Conservation (phyloP, 2,888 invertebrate genomes). For the Luperina testacea region DNA sequence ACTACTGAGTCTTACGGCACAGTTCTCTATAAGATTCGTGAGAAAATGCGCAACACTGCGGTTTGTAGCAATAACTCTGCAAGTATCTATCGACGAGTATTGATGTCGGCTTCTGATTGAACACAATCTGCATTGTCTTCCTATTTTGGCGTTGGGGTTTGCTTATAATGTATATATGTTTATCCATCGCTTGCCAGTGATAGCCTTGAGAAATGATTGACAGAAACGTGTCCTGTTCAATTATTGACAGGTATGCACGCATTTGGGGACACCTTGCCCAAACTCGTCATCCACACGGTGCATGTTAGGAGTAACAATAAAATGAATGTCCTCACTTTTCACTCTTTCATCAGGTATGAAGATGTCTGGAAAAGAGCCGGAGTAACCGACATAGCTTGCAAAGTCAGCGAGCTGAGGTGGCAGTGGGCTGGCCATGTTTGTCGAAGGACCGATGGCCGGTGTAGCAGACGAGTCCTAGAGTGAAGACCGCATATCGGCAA, state of each 20-base stretch:
- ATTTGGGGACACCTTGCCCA: neutral
- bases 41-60: constrained; percentile 67
- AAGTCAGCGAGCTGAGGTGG: too few relatives aligned
- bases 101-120: constrained; percentile 49
- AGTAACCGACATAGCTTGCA: too few relatives aligned
- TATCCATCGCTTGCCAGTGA: constrained; percentile 14
- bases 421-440: too few relatives aligned
- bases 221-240: constrained; percentile 11
- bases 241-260: constrained; percentile 5
- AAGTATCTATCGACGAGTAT: constrained; percentile 35
- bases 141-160: constrained; percentile 43
- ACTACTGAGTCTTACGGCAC: constrained; percentile 31
- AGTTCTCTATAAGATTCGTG: constrained; percentile 62
- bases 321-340: neutral
- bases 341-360: neutral
- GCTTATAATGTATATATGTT: constrained; percentile 1
- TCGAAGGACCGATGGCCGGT: too few relatives aligned
- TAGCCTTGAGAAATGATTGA: constrained; percentile 40
- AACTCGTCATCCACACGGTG: neutral
- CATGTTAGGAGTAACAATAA: neutral
- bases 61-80: constrained; percentile 47
- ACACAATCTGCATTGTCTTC: constrained; percentile 64
- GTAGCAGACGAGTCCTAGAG: too few relatives aligned
- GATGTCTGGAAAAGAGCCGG: too few relatives aligned
- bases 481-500: too few relatives aligned